A percentile compares a stretch with the other conserved stretches of the same genome.
These are phyloP conservation scores for Melanargia galathea DNA, from an alignment of 2,888 invertebrate genomes.

Conservation along the genomic window DNA sequence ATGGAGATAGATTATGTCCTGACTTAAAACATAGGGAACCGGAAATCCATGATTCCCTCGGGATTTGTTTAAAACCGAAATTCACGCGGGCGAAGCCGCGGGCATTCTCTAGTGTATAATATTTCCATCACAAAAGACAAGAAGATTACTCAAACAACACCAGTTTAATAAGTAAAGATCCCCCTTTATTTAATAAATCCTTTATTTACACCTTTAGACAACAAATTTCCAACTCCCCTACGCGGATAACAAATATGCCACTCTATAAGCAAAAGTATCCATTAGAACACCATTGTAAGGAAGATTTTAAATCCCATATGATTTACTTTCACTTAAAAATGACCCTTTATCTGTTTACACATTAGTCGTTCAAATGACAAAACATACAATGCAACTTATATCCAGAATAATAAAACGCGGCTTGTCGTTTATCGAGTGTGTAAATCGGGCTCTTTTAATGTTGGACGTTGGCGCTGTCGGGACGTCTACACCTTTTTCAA, in stretches of 20 bases:
- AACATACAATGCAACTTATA: constrained; percentile 47
- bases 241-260: constrained; percentile 34
- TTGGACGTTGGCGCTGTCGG: constrained; percentile 45
- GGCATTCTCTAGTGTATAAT: too few relatives aligned
- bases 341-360: constrained; percentile 62
- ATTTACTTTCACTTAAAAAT: constrained; percentile 62
- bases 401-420: constrained; percentile 44
- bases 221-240: constrained; percentile 25
- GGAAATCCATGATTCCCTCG: too few relatives aligned
- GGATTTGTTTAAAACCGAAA: too few relatives aligned
- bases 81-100: too few relatives aligned
- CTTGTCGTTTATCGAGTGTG: constrained; percentile 20
- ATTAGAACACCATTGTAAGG: constrained; percentile 42
- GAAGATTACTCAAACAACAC: constrained; percentile 22
- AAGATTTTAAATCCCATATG: constrained; percentile 53
- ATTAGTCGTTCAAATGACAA: constrained; percentile 61
- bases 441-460: constrained; percentile 42
- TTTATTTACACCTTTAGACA: constrained; percentile 27
- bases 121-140: constrained; percentile 24
- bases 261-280: constrained; percentile 40
- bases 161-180: background rate
- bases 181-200: constrained; percentile 23
- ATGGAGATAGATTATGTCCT: too few relatives aligned
- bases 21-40: too few relatives aligned
- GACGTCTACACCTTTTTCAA: constrained; percentile 60